Base-by-base conservation (phyloP, 2,888 invertebrate genomes). In the Aspidiotus destructor region DNA sequence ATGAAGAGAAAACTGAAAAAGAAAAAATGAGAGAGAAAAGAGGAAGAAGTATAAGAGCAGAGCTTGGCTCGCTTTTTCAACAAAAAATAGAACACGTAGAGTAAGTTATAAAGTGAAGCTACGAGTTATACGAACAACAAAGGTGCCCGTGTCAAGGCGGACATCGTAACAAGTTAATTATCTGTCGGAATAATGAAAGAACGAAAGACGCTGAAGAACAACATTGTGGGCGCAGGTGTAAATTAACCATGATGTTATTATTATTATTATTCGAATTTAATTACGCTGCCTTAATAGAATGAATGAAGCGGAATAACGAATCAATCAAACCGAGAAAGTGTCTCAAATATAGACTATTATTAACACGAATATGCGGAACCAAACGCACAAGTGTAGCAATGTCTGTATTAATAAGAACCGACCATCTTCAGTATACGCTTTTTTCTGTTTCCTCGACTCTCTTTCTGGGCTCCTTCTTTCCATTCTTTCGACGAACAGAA, bases 271-370 rank as follows among this genome's bases (percentile, higher is more conserved):
- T 65, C 58, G 65, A 65, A 65, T 65, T 65, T 65, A 65, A 65
- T 65, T 65, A 65, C 57, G 65, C 65, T 65, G 65, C 58, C 65
- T 65, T 65, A 65, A 65, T 65, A 65, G 57, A 65, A 65, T 65
- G 65, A 65, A 65, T 65, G 58, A 60, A 52, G 65, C 65, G 44
- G 65, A 58, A 65, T 65, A 65, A 65, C 65, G 65, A 65, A 65
- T 65, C 65, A 65, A 65, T 65, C 65, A 65, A 65, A 65, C 65
- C 65, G 65, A 65, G 65, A 65, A 65, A 65, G 65, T 65, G 57
- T 58, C 65, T 48, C 11, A 16, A 52, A 65, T 65, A 65, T n/a
- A 28, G 28, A 28, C 28, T 28, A 28, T 42, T 11, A 52, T 65
- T 57, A 65, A 65, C 65, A 65, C 54, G 54, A 40, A 54, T 54